These are phyloP conservation scores for Porites divaricata DNA, from an alignment of 92 coral and sea anemone genomes.

Conservation along the genomic window DNA sequence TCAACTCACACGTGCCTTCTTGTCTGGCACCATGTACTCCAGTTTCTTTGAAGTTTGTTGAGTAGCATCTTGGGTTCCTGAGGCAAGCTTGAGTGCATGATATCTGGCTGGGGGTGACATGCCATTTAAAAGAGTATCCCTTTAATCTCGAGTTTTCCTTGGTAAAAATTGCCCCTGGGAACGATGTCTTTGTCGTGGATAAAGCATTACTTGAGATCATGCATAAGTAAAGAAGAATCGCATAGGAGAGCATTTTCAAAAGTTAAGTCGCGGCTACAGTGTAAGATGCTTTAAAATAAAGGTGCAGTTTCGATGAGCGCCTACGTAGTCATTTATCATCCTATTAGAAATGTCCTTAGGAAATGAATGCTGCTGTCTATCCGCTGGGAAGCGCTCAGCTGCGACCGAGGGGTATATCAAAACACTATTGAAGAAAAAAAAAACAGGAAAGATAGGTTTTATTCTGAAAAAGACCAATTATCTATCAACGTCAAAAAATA, in stretches of 20 bases:
- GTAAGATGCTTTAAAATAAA: no score
- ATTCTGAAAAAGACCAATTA: neutral
- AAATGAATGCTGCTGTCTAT: neutral
- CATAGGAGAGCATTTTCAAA: no score
- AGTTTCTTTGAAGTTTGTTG: conserved; percentile 41
- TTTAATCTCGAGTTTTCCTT: conserved; percentile 10
- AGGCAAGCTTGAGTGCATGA: conserved; percentile 36
- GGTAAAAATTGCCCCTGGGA: conserved; percentile 29
- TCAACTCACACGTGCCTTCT: conserved; percentile 32
- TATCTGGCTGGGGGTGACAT: conserved; percentile 25
- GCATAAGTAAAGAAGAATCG: neutral
- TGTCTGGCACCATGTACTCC: neutral
- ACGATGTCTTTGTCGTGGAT: neutral
- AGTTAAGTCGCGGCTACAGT: no score
- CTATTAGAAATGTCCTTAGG: neutral
- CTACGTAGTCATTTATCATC: neutral
- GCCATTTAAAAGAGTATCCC: conserved; percentile 11
- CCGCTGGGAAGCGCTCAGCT: conserved; percentile 21
- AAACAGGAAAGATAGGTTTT: neutral
- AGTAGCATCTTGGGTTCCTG: conserved; percentile 7
- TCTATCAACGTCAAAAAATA: conserved; percentile 23
- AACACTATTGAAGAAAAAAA: no score
- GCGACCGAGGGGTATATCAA: neutral
- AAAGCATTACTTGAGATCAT: neutral
- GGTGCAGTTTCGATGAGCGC: neutral